Percentiles rank a stretch among this genome's conserved stretches.
Conservation (phyloP, 2,797 vertebrate species). For the Muraenolepis orangiensis region DNA sequence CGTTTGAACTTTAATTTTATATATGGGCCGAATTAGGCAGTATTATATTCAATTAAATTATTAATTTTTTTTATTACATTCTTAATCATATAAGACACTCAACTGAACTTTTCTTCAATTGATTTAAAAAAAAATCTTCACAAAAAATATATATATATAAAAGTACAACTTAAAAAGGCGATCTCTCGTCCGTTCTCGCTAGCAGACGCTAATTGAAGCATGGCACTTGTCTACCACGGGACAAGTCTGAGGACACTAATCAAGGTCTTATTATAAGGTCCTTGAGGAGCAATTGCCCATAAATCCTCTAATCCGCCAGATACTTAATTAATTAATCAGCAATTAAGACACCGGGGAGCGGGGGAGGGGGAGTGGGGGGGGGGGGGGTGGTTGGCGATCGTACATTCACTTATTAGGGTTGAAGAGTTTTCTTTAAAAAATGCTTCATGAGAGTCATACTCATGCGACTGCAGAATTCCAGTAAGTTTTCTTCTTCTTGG, state of each 20-base stretch:
- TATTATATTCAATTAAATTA: neutral
- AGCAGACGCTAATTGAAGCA: conserved; percentile 55
- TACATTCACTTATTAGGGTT: too few species aligned
- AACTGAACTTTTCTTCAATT: neutral
- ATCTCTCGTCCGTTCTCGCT: neutral
- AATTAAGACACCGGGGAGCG: conserved; percentile 54
- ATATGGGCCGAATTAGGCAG: neutral
- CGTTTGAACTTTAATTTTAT: neutral
- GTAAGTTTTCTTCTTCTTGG: too few species aligned
- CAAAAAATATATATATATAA: neutral
- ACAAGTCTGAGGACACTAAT: conserved; percentile 62
- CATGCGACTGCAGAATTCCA: too few species aligned
- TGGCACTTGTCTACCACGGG: conserved; percentile 52
- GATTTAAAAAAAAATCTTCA: neutral
- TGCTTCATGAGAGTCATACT: too few species aligned
- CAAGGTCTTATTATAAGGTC: conserved; percentile 61
- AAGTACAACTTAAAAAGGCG: neutral
- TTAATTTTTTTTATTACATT: too few species aligned
- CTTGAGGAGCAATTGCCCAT: conserved; percentile 62
- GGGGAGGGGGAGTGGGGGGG: conserved; percentile 36
- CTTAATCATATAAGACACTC: neutral
- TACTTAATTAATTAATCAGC: conserved; percentile 66
- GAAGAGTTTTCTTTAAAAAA: too few species aligned
- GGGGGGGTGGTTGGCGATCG: neutral
- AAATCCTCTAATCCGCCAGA: conserved; percentile 62